Conservation (phyloP, 1,140 invertebrate genomes). For the Scaptomyza montana region DNA sequence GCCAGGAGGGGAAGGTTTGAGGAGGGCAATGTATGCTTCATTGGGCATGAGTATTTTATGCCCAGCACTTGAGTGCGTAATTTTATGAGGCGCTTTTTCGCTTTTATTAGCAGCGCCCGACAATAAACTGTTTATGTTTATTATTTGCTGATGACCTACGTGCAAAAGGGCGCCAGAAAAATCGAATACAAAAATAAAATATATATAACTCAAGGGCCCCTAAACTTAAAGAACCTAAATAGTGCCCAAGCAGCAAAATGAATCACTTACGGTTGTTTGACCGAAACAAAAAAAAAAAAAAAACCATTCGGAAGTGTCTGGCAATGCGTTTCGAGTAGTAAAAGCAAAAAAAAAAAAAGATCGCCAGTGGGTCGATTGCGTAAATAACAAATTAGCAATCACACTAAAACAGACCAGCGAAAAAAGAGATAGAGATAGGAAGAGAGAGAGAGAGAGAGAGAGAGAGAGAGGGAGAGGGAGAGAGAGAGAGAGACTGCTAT, state of each 20-base stretch:
- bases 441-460: not conserved
- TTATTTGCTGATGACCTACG: slow-evolving; percentile 82
- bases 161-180: slow-evolving; percentile 55
- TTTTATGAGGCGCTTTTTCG: slow-evolving; percentile 76
- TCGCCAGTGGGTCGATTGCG: slow-evolving; percentile 71
- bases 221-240: slow-evolving; percentile 19
- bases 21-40: slow-evolving; percentile 4
- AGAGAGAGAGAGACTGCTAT: slow-evolving; percentile 30
- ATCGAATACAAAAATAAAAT: not conserved
- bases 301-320: slow-evolving; percentile 37
- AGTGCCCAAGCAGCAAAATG: slow-evolving; percentile 67
- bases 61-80: slow-evolving; percentile 78
- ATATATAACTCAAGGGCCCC: not conserved
- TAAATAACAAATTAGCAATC: slow-evolving; percentile 83
- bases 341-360: slow-evolving; percentile 9
- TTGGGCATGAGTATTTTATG: slow-evolving; percentile 70
- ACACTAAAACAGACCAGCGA: slow-evolving; percentile 63
- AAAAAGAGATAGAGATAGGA: not conserved
- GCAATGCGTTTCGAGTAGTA: slow-evolving; percentile 54
- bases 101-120: slow-evolving; percentile 77
- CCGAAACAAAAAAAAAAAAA: slow-evolving; percentile 11
- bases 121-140: slow-evolving; percentile 83
- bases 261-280: slow-evolving; percentile 75
- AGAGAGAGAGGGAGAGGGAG: not conserved
- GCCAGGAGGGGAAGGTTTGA: not conserved